Conservation (phyloP, 2,888 invertebrate genomes). For the Drosophila suboccidentalis region DNA sequence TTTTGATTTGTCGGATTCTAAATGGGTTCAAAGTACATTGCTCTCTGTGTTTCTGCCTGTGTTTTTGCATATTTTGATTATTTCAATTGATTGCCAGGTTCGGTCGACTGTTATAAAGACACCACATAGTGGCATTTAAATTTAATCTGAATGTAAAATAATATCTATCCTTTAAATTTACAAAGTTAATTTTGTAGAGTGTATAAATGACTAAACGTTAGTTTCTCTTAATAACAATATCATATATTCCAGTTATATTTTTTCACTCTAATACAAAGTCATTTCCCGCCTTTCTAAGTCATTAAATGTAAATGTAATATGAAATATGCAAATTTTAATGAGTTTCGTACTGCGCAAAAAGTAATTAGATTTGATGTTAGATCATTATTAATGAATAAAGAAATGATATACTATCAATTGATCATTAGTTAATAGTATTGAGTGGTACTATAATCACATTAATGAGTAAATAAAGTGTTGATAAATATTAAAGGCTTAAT, state of each 20-base stretch:
- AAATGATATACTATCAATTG: not conserved
- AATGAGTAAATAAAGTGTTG: not conserved
- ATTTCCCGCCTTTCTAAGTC: not conserved
- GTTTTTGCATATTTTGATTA: not conserved
- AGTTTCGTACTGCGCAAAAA: constrained; percentile 11
- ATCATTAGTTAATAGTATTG: not conserved
- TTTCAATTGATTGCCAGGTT: not conserved
- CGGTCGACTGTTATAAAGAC: not conserved
- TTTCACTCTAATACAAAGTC: not conserved
- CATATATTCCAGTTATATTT: not conserved
- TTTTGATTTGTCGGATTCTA: constrained; percentile 1
- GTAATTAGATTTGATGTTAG: constrained; percentile 2
- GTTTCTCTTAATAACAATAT: not conserved
- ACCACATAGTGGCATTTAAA: not conserved
- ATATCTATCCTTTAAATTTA: not conserved
- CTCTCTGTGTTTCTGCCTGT: not conserved
- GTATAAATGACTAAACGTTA: not conserved
- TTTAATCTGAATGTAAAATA: not conserved
- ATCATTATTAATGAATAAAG: not conserved
- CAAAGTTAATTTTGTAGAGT: not conserved
- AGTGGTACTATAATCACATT: not conserved
- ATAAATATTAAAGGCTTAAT: not conserved
- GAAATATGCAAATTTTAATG: constrained; percentile 11
- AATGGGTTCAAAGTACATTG: constrained; percentile 44
- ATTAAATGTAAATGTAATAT: not conserved